phyloP scores from a whole-genome alignment of 2,113 vertebrate genomes.

The Corydoras sp. region DNA sequence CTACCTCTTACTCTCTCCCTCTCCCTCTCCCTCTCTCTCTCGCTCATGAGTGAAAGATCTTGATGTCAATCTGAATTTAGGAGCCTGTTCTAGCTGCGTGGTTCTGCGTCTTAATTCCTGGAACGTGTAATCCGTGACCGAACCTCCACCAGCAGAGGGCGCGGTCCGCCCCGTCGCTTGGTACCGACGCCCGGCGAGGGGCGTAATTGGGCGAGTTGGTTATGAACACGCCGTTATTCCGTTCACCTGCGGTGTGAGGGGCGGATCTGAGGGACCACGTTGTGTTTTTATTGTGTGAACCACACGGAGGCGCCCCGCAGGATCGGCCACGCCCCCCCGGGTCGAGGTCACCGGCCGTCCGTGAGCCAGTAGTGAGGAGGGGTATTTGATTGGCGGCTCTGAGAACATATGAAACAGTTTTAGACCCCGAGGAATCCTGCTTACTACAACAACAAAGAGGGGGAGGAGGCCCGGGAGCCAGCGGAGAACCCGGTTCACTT shows the following conservation, averaged over 20 bases:
- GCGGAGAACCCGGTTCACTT: constrained; percentile 18
- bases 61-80: constrained; percentile 27
- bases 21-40: constrained; percentile 4
- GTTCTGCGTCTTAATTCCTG: constrained; percentile 30
- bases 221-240: neutral
- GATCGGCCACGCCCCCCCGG: constrained; percentile 29
- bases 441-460: constrained; percentile 33
- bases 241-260: constrained; percentile 1
- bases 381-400: constrained; percentile 42
- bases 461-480: constrained; percentile 16
- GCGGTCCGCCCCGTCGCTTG: neutral
- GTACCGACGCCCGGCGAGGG: neutral
- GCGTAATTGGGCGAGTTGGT: neutral
- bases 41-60: constrained; percentile 15
- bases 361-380: constrained; percentile 36
- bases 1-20: too few relatives aligned
- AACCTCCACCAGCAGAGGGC: constrained; percentile 22
- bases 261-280: constrained; percentile 14
- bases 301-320: too few relatives aligned
- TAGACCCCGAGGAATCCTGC: constrained; percentile 34
- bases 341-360: constrained; percentile 33
- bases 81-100: constrained; percentile 16
- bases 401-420: constrained; percentile 46
- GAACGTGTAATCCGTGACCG: constrained; percentile 9
- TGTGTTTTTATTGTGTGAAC: constrained; percentile 23